Evolutionary conservation across 2,888 invertebrate genomes (phyloP), one percentile per base, ranked within the genome.

Genomic region (Apamea monoglypha): DNA sequence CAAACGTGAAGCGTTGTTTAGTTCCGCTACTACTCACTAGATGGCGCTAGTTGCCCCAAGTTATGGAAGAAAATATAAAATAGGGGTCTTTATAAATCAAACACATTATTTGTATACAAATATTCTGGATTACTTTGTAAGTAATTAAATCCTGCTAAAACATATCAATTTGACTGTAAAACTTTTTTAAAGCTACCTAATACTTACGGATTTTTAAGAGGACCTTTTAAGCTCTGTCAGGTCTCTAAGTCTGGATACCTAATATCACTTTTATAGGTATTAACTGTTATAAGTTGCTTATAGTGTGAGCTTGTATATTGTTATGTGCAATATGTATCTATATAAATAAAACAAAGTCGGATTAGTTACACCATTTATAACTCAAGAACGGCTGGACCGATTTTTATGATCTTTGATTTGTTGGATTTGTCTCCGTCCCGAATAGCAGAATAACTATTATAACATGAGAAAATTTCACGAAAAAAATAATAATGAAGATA

Each of bases 21-120:
- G 90, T 93, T 87, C 82, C 69, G 92, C 95, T 94, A 94, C 92
- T 93, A 83, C 82, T 70, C 91, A 82, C 88, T 79, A 94, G 95
- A 93, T 94, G 94, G 92, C 94, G 91, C 67, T 90, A 92, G 83
- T 44, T 80, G 82, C 61, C 47, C 21, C 70, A 67, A 66, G 72
- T 81, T 69, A 14, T 0, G 21, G 6, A n/a, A 29, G 18, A 61
- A 70, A 32, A 50, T 7, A 44, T 32, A 18, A 6, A 61, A 44
- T 2, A 1, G 18, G 8, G 1, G 8, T 64, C 44, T 44, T 6
- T 8, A 21, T 18, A 29, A 78, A 6, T 44, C 10, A 3, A 18
- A 32, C 32, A 53, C 3, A 32, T 40, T 61, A 40, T 47, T n/a
- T 21, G 7, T 29, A 40, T 68, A 44, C 2, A 25, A 47, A 50